Evolutionary conservation across 2,888 invertebrate genomes (phyloP), one percentile per base, ranked within the genome.

Genomic region (Trilocha varians): DNA sequence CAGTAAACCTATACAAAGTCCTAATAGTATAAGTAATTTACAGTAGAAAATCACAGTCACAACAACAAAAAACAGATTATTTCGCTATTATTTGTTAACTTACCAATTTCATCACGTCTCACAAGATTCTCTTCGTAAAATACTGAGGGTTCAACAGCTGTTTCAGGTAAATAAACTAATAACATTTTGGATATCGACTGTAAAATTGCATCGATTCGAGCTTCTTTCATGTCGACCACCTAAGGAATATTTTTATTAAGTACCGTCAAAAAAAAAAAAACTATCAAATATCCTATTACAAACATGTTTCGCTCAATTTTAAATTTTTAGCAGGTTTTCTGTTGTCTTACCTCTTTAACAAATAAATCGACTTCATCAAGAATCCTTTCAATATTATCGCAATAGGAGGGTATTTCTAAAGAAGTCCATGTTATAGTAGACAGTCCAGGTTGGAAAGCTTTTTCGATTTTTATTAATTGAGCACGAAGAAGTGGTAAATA

Each of bases 351-450:
- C 76, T 91, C 90, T 63, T 91, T 91, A 0, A 89, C 79, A 63
- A 91, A 91, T 49, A 88, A 82, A 53, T 91, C 88, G 1, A 93
- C 89, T 56, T 89, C 87, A 41, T 88, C 87, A 13, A 94, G 70
- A 14, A 87, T 79, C 0, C 53, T 57, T 41, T 80, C 80, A 33
- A 93, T 89, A 14, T 83, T 75, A 1, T 80, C 77, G 54, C 90
- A 91, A 59, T 90, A 90, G 25, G 88, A 71, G 0, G 89, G 87
- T 51, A 93, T 90, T 61, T 91, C 91, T 53, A 93, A 87, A 0
- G 95, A 95, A 0, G 93, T 90, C 96, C 96, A 96, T 0, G 93
- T 93, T 13, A 95, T 89, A 1, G 90, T 89, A 0, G 92, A 91
- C 9, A 95, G 73, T 1, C 92, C 95, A 0, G 94, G 92, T 68